Evolutionary conservation across 35 echinoderm and acorn worm species (phyloP).

Genomic region (Hemicentrotus pulcherrimus): DNA sequence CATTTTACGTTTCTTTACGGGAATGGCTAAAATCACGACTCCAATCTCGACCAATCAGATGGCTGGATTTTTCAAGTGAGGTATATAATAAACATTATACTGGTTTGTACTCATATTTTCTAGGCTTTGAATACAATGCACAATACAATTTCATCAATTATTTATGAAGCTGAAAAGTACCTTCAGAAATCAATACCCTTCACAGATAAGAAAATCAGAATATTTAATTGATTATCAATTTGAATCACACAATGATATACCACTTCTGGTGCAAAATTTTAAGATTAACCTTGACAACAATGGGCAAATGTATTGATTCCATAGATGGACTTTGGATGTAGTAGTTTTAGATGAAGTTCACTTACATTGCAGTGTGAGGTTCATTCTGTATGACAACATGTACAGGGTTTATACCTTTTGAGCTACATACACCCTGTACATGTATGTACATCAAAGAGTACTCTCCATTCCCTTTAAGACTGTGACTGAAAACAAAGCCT

Average conservation of each 20-base stretch:
- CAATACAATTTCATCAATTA: no score
- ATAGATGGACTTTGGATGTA: background rate
- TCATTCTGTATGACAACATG: background rate
- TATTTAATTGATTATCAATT: background rate
- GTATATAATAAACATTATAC: no score
- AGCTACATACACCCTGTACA: no score
- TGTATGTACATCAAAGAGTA: background rate
- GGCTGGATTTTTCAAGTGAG: no score
- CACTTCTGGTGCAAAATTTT: background rate
- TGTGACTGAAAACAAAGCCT: background rate
- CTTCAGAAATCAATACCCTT: background rate
- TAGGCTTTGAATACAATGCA: background rate
- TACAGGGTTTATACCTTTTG: background rate
- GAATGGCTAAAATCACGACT: no score
- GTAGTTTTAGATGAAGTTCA: background rate
- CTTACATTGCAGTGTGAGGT: background rate
- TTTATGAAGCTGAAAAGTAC: background rate
- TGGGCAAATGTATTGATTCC: background rate
- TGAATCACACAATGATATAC: background rate
- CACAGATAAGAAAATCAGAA: background rate
- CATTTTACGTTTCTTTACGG: no score
- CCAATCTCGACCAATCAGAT: no score
- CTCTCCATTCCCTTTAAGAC: background rate
- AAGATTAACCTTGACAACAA: background rate
- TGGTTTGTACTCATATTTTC: background rate